Evolutionary conservation across 2,113 vertebrate genomes (phyloP).

Genomic region (Arvicanthis niloticus): DNA sequence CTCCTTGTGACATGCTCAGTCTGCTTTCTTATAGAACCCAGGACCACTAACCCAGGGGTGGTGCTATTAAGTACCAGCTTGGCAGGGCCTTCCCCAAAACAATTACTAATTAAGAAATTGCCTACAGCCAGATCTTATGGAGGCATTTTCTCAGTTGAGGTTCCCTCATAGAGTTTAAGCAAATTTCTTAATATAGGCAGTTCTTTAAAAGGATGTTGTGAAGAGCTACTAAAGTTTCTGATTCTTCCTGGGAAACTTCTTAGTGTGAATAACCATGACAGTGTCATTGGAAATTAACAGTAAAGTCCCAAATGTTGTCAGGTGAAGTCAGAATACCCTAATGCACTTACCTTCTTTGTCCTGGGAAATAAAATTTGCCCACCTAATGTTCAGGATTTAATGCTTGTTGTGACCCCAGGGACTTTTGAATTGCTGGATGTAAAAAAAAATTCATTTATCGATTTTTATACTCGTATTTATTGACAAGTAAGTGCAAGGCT

Average conservation of each 20-base stretch:
- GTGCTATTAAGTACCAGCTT: not conserved
- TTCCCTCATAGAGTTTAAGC: not conserved
- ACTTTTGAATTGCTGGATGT: not conserved
- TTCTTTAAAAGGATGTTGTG: not conserved
- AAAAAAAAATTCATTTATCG: not conserved
- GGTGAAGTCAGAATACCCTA: not conserved
- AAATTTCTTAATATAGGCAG: not conserved
- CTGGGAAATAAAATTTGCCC: not conserved
- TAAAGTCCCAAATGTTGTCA: not conserved
- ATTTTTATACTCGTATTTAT: no score
- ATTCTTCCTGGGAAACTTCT: not conserved
- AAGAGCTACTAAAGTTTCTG: not conserved
- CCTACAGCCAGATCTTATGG: not conserved
- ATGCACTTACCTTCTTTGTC: not conserved
- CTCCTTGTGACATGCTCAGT: not conserved
- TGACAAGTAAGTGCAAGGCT: no score
- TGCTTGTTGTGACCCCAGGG: not conserved
- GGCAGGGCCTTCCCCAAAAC: not conserved
- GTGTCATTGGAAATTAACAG: not conserved
- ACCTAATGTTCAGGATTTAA: not conserved
- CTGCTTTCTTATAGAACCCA: not conserved
- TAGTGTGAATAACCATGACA: not conserved
- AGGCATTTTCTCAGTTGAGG: not conserved
- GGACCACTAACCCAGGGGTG: not conserved
- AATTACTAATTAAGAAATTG: not conserved